These are phyloP conservation scores for Drosophila picticornis DNA, from an alignment of 2,888 invertebrate genomes.

Conservation along the genomic window DNA sequence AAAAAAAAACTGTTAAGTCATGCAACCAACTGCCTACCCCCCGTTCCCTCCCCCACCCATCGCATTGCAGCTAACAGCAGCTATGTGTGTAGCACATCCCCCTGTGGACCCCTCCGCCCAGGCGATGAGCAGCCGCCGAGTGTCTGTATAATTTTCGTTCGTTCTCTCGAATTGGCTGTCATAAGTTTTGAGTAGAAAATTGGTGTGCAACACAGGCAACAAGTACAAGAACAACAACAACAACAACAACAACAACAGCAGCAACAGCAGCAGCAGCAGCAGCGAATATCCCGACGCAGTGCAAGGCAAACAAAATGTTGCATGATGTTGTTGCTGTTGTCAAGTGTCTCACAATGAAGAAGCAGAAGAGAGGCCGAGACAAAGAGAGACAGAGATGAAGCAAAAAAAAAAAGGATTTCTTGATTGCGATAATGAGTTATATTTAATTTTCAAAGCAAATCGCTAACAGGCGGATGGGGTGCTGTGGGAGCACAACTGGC, in stretches of 20 bases:
- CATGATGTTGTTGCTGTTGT: slow-evolving; percentile 41
- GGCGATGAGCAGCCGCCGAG: slow-evolving; percentile 55
- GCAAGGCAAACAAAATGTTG: slow-evolving; percentile 34
- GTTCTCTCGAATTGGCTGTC: slow-evolving; percentile 82
- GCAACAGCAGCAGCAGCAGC: slow-evolving; percentile 4
- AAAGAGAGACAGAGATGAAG: not conserved
- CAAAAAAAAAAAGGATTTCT: slow-evolving; percentile 72
- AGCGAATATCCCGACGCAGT: slow-evolving; percentile 35
- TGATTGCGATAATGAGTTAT: slow-evolving; percentile 80
- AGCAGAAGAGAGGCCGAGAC: slow-evolving; percentile 12
- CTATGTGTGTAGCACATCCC: not conserved
- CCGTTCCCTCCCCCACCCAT: not conserved
- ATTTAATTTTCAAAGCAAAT: slow-evolving; percentile 69
- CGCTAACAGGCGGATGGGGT: slow-evolving; percentile 2
- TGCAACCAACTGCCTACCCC: slow-evolving; percentile 18
- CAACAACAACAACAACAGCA: slow-evolving; percentile 24
- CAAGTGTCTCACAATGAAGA: slow-evolving; percentile 57
- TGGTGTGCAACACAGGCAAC: slow-evolving; percentile 77
- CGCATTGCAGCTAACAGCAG: slow-evolving; percentile 3
- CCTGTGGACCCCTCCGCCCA: not conserved
- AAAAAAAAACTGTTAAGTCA: slow-evolving; percentile 55
- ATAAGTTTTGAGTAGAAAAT: slow-evolving; percentile 82
- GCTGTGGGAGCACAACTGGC: not conserved
- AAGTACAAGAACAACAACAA: slow-evolving; percentile 37
- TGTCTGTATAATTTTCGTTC: slow-evolving; percentile 80